A percentile compares a stretch with the other conserved stretches of the same genome.
Conservation (phyloP, 1,140 invertebrate species). For the Catajapyx aquilonaris region DNA sequence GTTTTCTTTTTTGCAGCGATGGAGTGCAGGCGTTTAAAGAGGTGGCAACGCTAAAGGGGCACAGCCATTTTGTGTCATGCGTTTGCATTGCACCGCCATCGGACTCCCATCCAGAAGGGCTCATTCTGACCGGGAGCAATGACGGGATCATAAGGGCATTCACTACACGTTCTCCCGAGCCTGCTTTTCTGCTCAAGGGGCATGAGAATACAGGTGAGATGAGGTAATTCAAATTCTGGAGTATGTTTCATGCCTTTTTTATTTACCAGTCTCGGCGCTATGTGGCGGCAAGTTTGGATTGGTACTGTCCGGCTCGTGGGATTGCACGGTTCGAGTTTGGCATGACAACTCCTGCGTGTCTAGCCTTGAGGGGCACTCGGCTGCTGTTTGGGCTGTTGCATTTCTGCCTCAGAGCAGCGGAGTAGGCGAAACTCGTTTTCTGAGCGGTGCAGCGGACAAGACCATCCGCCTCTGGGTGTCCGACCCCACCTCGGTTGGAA, state of each 20-base stretch:
- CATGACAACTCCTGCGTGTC: constrained; percentile 26
- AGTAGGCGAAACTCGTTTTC: constrained; percentile 52
- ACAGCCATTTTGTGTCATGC: constrained; percentile 65
- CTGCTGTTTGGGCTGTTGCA: constrained; percentile 73
- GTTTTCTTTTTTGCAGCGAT: constrained; percentile 21
- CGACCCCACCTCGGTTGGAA: too few relatives aligned
- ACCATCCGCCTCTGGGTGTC: constrained; percentile 72
- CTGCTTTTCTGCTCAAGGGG: constrained; percentile 38
- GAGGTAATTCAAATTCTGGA: constrained; percentile 4
- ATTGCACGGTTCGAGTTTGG: constrained; percentile 68
- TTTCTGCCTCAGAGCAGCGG: constrained; percentile 28
- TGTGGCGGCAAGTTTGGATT: constrained; percentile 28
- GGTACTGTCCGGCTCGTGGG: constrained; percentile 73
- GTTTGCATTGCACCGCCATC: constrained; percentile 51
- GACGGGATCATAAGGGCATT: constrained; percentile 66
- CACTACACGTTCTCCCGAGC: constrained; percentile 32
- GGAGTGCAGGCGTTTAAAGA: constrained; percentile 29
- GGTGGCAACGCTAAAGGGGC: constrained; percentile 47
- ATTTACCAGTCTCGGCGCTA: constrained; percentile 38
- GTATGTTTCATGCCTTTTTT: constrained; percentile 10
- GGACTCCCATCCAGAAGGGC: constrained; percentile 41
- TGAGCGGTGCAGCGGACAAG: constrained; percentile 84
- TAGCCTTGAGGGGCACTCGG: constrained; percentile 51
- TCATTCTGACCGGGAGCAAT: constrained; percentile 74
- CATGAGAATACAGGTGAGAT: constrained; percentile 50